Evolutionary conservation across 1,140 invertebrate species (phyloP).

Genomic region (Neuroterus valhalla): DNA sequence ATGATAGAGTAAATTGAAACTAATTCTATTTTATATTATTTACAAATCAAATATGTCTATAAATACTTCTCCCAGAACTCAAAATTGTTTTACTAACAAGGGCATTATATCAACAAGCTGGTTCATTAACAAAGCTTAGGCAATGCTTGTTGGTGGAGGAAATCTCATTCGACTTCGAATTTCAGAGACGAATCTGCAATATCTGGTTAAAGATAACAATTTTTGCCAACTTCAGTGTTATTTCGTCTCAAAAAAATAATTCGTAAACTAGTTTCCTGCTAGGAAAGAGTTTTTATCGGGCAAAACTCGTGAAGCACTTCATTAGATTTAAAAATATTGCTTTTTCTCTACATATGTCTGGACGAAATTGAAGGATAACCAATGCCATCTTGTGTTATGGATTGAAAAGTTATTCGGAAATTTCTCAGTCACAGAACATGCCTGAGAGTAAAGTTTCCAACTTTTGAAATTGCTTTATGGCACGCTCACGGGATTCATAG

Average conservation of each 20-base stretch:
- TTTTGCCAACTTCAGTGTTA: too few relatives aligned
- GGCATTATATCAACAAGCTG: not conserved
- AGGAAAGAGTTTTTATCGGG: too few relatives aligned
- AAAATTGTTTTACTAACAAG: slow-evolving; percentile 18
- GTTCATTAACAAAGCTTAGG: slow-evolving; percentile 20
- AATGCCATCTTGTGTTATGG: slow-evolving; percentile 7
- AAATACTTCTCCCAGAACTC: not conserved
- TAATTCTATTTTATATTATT: not conserved
- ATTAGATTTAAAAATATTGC: slow-evolving; percentile 20
- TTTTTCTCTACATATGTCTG: slow-evolving; percentile 1
- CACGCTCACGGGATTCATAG: slow-evolving; percentile 25
- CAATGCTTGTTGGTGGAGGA: not conserved
- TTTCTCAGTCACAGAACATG: not conserved
- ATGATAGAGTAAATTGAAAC: too few relatives aligned
- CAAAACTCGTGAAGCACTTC: not conserved
- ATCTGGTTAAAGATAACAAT: too few relatives aligned
- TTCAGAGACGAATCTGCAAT: too few relatives aligned
- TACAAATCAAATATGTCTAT: not conserved
- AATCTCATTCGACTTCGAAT: slow-evolving; percentile 5
- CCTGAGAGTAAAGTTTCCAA: not conserved
- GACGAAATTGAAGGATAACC: not conserved
- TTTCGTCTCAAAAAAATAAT: too few relatives aligned
- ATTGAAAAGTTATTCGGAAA: slow-evolving; percentile 16
- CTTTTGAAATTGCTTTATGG: slow-evolving; percentile 19
- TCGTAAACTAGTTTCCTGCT: too few relatives aligned